phyloP scores from a whole-genome alignment of 37 sponge, comb jelly and placozoan species.

The Chondrosia reniformis region DNA sequence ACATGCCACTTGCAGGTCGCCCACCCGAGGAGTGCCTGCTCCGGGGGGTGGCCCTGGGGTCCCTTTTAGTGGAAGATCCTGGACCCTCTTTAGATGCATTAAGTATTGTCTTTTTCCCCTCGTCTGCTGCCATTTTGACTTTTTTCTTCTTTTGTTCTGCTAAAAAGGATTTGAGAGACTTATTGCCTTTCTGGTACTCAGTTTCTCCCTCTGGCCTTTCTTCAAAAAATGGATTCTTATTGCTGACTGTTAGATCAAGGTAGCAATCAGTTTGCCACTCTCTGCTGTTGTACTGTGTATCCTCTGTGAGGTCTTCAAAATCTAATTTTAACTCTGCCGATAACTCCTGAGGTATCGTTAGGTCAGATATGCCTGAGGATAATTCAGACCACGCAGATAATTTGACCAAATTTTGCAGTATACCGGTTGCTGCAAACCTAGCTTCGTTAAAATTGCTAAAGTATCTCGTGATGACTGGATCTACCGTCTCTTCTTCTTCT shows the following conservation, averaged over 20 bases:
- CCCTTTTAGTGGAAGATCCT: background rate
- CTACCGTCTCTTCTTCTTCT: slow-evolving; percentile 27
- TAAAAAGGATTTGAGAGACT: background rate
- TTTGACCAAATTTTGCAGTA: slow-evolving; percentile 5
- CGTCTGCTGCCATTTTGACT: slow-evolving; percentile 34
- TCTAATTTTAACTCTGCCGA: slow-evolving; percentile 26
- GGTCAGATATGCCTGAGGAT: slow-evolving; percentile 14
- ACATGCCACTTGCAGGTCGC: slow-evolving; percentile 39
- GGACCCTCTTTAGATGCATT: background rate
- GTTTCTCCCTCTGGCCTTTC: slow-evolving; percentile 28
- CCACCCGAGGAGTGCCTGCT: slow-evolving; percentile 42
- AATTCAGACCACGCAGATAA: too few relatives aligned
- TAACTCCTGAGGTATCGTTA: slow-evolving; percentile 27
- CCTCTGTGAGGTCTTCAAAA: slow-evolving; percentile 33
- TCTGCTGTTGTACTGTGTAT: slow-evolving; percentile 48
- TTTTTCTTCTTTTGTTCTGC: slow-evolving; percentile 20
- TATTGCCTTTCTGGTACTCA: background rate
- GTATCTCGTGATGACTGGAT: background rate
- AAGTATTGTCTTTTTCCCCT: too few relatives aligned
- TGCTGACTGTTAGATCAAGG: slow-evolving; percentile 37
- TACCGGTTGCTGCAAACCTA: slow-evolving; percentile 57
- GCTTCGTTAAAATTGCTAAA: slow-evolving; percentile 39
- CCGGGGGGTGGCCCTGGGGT: slow-evolving; percentile 8
- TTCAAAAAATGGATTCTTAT: slow-evolving; percentile 51
- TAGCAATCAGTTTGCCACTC: slow-evolving; percentile 94